Evolutionary conservation across 2,888 invertebrate species (phyloP).

Genomic region (Scaptomyza flava): DNA sequence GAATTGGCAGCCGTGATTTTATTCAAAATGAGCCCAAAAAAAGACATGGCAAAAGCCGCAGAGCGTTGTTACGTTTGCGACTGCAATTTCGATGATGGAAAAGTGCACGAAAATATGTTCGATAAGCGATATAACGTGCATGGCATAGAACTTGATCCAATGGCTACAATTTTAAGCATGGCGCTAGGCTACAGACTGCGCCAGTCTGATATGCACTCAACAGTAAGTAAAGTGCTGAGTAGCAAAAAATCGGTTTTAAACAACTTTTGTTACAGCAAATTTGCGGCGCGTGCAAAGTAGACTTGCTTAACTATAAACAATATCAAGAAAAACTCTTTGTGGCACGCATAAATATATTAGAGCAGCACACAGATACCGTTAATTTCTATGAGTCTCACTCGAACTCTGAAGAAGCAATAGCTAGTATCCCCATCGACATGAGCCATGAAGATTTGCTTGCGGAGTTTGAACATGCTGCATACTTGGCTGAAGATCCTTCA

Average conservation of each 20-base stretch:
- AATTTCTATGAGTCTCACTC: neutral
- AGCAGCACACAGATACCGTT: conserved; percentile 35
- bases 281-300: conserved; percentile 64
- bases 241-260: neutral
- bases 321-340: conserved; percentile 43
- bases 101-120: conserved; percentile 43
- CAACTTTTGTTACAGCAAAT: conserved; percentile 44
- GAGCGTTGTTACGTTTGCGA: conserved; percentile 43
- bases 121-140: conserved; percentile 23
- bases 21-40: neutral
- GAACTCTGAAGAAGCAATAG: neutral
- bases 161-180: conserved; percentile 25
- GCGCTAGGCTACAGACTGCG: conserved; percentile 14
- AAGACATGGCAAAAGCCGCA: neutral
- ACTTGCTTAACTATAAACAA: conserved; percentile 59
- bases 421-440: neutral
- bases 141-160: conserved; percentile 12
- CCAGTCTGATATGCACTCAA: conserved; percentile 22
- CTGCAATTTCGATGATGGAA: conserved; percentile 10
- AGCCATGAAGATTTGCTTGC: neutral
- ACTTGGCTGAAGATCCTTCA: neutral
- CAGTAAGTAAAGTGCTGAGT: conserved; percentile 12
- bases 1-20: neutral
- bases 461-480: neutral
- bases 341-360: conserved; percentile 46